Evolutionary conservation across 2,888 invertebrate genomes (phyloP), one percentile per base, ranked within the genome.

Genomic region (Xestia sexstrigata): DNA sequence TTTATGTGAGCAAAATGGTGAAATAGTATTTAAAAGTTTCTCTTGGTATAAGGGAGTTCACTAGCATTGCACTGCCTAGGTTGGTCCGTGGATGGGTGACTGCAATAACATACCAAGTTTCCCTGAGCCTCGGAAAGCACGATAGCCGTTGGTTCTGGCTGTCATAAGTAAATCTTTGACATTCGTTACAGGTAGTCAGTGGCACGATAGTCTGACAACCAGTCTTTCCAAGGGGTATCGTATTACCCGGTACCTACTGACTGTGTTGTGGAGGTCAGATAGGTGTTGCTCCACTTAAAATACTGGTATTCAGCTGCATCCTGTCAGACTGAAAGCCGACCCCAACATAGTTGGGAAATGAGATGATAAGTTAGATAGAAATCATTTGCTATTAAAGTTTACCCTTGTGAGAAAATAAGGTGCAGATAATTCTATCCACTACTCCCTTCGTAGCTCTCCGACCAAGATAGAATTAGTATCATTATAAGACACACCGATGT

Each of bases 401-500:
- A 6, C n/a, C 11, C n/a, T 0, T 52, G 23, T n/a, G n/a, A 52
- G 20, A n/a, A 52, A 23, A 23, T 52, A 52, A n/a, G n/a, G n/a
- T n/a, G 11, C 23, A 58, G 17, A 30, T 30, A 15, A 58, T 58
- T 60, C 17, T 60, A 39, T 17, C 13, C 17, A n/a, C 0, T 0
- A 20, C 1, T 42, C 0, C 1, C 8, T 75, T 85, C 65, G 9
- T 66, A 75, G 15, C 30, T 85, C 75, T 17, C 13, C 2, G 62
- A n/a, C 9, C 13, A 23, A 75, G 58, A 81, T 49, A 70, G 62
- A 85, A 85, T 81, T 81, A 72, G 76, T 60, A 72, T 82, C 82
- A 81, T 82, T 73, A 85, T 81, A 68, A 52, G 39, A 72, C 23
- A 42, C 20, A 39, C 17, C 11, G 30, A 35, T 47, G 15, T 52